Evolutionary conservation across 2,113 vertebrate species (phyloP).

Genomic region (Phrynocephalus versicolor): DNA sequence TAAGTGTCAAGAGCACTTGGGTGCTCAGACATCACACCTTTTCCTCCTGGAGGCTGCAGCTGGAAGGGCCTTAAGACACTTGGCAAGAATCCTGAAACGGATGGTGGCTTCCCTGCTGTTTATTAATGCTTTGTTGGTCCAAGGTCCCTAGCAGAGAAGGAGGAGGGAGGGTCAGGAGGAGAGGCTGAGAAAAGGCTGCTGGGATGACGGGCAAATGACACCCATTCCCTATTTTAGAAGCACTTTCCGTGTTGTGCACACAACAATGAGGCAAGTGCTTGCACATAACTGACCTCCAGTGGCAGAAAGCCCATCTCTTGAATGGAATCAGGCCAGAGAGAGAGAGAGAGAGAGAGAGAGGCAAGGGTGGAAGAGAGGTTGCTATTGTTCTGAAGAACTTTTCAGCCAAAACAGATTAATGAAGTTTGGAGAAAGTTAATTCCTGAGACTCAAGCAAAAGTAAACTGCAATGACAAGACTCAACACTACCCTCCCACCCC

Average conservation of each 20-base stretch:
- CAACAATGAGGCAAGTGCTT: too few relatives aligned
- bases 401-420: neutral
- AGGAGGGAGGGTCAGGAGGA: neutral
- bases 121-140: neutral
- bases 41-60: neutral
- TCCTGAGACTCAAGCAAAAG: neutral
- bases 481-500: neutral
- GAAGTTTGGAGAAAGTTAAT: neutral
- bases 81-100: neutral
- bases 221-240: neutral
- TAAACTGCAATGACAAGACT: neutral
- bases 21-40: neutral
- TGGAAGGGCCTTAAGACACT: neutral
- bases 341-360: rapidly evolving
- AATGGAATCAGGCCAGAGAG: neutral
- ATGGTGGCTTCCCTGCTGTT: neutral
- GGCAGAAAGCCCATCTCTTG: neutral
- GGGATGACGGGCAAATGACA: neutral
- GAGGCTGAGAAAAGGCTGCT: neutral
- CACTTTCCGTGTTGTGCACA: neutral
- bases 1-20: neutral
- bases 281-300: neutral
- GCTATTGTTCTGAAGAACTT: neutral
- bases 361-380: too few relatives aligned
- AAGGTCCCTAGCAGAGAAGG: too few relatives aligned